Conservation (phyloP, 64 coral and sea anemone genomes). For the Astreopora myriophthalma region DNA sequence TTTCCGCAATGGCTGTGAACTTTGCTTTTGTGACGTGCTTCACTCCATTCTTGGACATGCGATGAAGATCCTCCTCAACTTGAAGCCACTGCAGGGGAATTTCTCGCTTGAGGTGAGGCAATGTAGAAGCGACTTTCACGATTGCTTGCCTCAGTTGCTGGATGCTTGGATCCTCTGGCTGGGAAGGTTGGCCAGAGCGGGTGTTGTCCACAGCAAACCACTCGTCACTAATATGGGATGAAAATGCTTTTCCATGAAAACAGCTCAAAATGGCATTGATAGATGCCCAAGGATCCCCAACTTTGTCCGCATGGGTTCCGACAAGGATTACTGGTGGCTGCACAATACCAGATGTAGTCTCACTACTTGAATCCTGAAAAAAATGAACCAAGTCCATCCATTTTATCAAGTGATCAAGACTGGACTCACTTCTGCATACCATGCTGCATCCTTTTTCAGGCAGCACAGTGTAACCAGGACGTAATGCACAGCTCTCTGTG, state of each 20-base stretch:
- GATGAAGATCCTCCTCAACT: constrained; percentile 25
- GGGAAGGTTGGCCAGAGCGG: neutral
- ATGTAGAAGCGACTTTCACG: constrained; percentile 4
- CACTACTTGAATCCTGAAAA: neutral
- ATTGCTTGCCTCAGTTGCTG: neutral
- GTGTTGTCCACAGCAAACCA: constrained; percentile 33
- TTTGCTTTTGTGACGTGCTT: constrained; percentile 8
- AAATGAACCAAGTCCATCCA: constrained; percentile 56
- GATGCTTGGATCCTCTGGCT: constrained; percentile 24
- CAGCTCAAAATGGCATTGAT: constrained; percentile 1
- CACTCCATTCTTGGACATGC: neutral
- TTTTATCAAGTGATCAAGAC: constrained; percentile 23
- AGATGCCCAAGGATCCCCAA: constrained; percentile 1
- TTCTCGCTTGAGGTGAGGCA: constrained; percentile 2
- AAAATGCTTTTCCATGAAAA: constrained; percentile 20
- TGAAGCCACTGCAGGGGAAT: constrained; percentile 26
- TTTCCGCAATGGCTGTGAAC: neutral
- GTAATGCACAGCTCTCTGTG: neutral
- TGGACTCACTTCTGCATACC: neutral
- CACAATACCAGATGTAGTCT: neutral
- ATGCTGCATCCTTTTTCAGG: neutral
- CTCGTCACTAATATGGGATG: constrained; percentile 16
- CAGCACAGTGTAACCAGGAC: neutral
- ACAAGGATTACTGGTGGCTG: constrained; percentile 33
- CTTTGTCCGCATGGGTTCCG: constrained; percentile 29